Conservation (phyloP, 92 coral and sea anemone species). For the Epizoanthus ramosus region DNA sequence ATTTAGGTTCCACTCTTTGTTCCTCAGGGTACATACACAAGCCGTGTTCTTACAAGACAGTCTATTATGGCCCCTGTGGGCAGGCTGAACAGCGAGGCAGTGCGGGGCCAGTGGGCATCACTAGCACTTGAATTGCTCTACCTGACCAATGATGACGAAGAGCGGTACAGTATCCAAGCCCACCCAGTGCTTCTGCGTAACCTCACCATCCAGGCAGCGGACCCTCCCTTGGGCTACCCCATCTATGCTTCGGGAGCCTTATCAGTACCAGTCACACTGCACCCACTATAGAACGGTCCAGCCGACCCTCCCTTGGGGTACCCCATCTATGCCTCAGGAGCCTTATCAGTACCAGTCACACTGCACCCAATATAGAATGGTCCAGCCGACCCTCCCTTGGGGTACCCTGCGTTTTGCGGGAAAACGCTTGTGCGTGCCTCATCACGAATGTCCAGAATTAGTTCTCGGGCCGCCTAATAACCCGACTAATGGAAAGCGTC, state of each 20-base stretch:
- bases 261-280: conserved; percentile 58
- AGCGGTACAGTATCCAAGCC: conserved; percentile 98
- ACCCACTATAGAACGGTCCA: conserved; percentile 57
- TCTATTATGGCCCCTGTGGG: conserved; percentile 81
- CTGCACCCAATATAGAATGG: conserved; percentile 49
- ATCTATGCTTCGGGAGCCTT: conserved; percentile 90
- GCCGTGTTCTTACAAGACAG: conserved; percentile 87
- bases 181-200: conserved; percentile 94
- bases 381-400: not conserved
- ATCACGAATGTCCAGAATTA: too few relatives aligned
- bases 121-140: conserved; percentile 90
- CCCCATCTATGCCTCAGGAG: conserved; percentile 88
- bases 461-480: too few relatives aligned
- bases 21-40: conserved; percentile 84
- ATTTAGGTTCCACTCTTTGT: not conserved
- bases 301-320: conserved; percentile 86
- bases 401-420: not conserved
- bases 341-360: conserved; percentile 59
- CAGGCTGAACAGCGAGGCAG: conserved; percentile 86
- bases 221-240: conserved; percentile 98
- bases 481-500: too few relatives aligned
- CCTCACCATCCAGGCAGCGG: conserved; percentile 97
- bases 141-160: conserved; percentile 98
- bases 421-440: too few relatives aligned
- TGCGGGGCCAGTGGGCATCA: conserved; percentile 97